Base-by-base conservation (phyloP, 2,888 invertebrate genomes). In the Odiellus spinosus region DNA sequence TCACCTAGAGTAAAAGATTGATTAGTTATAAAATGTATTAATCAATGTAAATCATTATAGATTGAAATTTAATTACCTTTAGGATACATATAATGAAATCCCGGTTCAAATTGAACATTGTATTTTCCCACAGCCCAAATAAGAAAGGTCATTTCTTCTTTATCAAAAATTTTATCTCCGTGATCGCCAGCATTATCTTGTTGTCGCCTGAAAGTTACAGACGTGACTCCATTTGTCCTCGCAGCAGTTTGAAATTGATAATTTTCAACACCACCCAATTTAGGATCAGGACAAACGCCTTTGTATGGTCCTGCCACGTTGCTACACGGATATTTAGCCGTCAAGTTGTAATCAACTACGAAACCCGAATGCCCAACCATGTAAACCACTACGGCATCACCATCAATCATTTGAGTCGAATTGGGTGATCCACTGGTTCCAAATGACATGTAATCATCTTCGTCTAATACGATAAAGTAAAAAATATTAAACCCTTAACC, bases 81-180 rank as follows among this genome's bases (percentile, higher is more conserved):
- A 10, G 81, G 83, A 67, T 82, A 86, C 48, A 77, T 66, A 46
- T 81, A 78, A 64, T 90, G 90, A 67, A 82, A 85, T 54, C 78
- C 76, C 0, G 88, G 88, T 62, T 84, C 83, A 51, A 76, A 76
- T 56, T 76, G 78, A 20, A 74, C 71, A 64, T 84, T 84, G 55
- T 87, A 67, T 53, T 76, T 72, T 3, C 90, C 90, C 46, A 87
- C 67, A 1, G 87, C 85, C 88, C 88, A 90, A 47, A 88, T 75
- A 15, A 80, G 72, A 60, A 73, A 78, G 50, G 71, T 66, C 0
- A 73, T 67, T 19, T 71, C 72, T 17, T 55, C 78, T 75, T 48
- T 75, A 68, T 33, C 73, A 71, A 67, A 78, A 78, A 62, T 77
- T 78, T 49, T 51, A 41, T 58, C 58, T 2, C 58, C 57, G 15